phyloP scores from a whole-genome alignment of 1,140 invertebrate genomes.

The Leguminivora glycinivorella region DNA sequence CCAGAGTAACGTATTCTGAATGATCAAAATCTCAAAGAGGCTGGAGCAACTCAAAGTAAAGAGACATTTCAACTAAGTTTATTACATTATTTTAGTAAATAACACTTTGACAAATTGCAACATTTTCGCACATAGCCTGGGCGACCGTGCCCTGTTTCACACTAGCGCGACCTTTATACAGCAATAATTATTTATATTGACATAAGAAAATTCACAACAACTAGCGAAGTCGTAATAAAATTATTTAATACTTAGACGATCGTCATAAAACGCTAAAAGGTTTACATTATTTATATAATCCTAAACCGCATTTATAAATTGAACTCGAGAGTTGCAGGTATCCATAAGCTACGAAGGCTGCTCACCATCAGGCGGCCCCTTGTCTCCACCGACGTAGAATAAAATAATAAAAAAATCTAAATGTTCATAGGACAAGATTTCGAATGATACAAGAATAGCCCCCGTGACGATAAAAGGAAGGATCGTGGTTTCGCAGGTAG shows the following conservation, averaged over 20 bases:
- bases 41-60: neutral
- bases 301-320: too few relatives aligned
- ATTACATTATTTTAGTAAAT: too few relatives aligned
- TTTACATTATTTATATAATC: too few relatives aligned
- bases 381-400: too few relatives aligned
- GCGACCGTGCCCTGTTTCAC: constrained; percentile 13
- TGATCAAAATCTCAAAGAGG: too few relatives aligned
- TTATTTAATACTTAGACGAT: neutral
- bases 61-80: neutral
- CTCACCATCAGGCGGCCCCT: too few relatives aligned
- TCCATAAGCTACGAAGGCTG: too few relatives aligned
- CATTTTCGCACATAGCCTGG: constrained; percentile 20
- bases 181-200: neutral
- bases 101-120: neutral
- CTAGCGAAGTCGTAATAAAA: constrained; percentile 18
- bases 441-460: constrained; percentile 23
- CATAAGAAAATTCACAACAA: constrained; percentile 6
- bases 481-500: constrained; percentile 53
- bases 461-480: constrained; percentile 35
- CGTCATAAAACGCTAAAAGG: neutral
- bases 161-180: neutral
- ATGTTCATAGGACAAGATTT: neutral
- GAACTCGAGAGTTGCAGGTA: too few relatives aligned
- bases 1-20: too few relatives aligned
- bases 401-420: neutral